A percentile compares a stretch with the other conserved stretches of the same genome.
Evolutionary conservation across 1,140 invertebrate species (phyloP).

Genomic region (Diabrotica virgifera): DNA sequence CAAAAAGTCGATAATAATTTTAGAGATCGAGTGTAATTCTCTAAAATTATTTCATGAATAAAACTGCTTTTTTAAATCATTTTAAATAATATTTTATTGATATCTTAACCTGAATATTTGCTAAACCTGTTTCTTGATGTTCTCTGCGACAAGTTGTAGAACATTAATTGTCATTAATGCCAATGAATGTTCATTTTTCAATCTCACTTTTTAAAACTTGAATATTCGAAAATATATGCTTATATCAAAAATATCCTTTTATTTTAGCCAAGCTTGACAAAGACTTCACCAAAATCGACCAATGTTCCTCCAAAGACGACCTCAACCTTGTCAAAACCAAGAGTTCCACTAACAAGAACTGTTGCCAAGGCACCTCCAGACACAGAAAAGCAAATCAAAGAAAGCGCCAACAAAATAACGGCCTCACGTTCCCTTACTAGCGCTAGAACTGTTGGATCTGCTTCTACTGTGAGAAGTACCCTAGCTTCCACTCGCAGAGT

Average conservation of each 20-base stretch:
- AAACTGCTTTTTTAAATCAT: too few relatives aligned
- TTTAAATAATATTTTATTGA: too few relatives aligned
- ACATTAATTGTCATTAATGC: too few relatives aligned
- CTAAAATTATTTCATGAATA: too few relatives aligned
- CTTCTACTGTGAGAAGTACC: slow-evolving; percentile 49
- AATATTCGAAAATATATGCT: too few relatives aligned
- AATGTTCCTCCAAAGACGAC: slow-evolving; percentile 26
- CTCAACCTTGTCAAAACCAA: slow-evolving; percentile 41
- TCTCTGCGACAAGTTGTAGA: too few relatives aligned
- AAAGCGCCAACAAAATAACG: slow-evolving; percentile 59
- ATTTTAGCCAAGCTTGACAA: slow-evolving; percentile 13
- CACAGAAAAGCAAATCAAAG: slow-evolving; percentile 58
- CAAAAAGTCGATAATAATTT: too few relatives aligned
- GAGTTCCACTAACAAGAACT: slow-evolving; percentile 31
- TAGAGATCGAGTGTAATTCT: too few relatives aligned
- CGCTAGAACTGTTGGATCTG: slow-evolving; percentile 36
- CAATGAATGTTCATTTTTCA: too few relatives aligned
- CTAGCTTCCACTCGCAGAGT: slow-evolving; percentile 48
- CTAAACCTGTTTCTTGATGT: too few relatives aligned
- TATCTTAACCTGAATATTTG: too few relatives aligned
- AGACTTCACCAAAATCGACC: slow-evolving; percentile 19
- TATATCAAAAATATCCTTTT: background rate
- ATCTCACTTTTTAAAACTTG: too few relatives aligned
- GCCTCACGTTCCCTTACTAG: slow-evolving; percentile 47
- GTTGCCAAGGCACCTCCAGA: slow-evolving; percentile 42